phyloP scores from a whole-genome alignment of 2,888 invertebrate species.

The Leptarthrus brevirostris region DNA sequence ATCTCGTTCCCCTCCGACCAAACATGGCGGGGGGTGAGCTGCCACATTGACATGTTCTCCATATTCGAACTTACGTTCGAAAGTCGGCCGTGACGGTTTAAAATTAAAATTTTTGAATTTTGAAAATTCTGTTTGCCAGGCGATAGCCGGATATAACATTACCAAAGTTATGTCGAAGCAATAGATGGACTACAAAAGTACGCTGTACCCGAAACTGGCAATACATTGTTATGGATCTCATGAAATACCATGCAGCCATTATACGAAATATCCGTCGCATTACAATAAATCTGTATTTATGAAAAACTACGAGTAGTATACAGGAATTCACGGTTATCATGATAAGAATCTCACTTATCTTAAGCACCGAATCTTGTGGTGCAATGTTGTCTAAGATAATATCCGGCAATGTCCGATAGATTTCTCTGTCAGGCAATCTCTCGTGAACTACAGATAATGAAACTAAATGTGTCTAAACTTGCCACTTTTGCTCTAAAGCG shows the following conservation, averaged over 20 bases:
- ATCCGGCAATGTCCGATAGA: conserved; percentile 84
- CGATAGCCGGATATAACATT: too few species aligned
- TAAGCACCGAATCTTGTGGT: conserved; percentile 82
- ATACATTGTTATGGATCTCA: conserved; percentile 89
- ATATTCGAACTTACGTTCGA: too few species aligned
- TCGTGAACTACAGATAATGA: conserved; percentile 89
- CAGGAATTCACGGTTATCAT: conserved; percentile 83
- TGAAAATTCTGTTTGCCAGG: too few species aligned
- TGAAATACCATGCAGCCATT: conserved; percentile 84
- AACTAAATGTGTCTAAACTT: conserved; percentile 73
- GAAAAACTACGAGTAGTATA: conserved; percentile 82
- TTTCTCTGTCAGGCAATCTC: conserved; percentile 81
- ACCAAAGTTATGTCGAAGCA: too few species aligned
- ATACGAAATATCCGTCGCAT: conserved; percentile 84
- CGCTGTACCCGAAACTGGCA: conserved; percentile 85
- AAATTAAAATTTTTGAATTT: too few species aligned
- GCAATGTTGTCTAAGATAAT: conserved; percentile 82
- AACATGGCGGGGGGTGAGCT: too few species aligned
- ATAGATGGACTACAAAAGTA: conserved; percentile 89
- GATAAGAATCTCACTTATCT: conserved; percentile 87
- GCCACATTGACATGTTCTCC: too few species aligned
- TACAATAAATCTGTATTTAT: conserved; percentile 87
- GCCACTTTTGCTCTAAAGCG: too few species aligned
- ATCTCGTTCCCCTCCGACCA: too few species aligned
- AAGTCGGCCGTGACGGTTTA: too few species aligned